phyloP scores from a whole-genome alignment of 1,140 invertebrate species.

The Diplogasteroides magnus region DNA sequence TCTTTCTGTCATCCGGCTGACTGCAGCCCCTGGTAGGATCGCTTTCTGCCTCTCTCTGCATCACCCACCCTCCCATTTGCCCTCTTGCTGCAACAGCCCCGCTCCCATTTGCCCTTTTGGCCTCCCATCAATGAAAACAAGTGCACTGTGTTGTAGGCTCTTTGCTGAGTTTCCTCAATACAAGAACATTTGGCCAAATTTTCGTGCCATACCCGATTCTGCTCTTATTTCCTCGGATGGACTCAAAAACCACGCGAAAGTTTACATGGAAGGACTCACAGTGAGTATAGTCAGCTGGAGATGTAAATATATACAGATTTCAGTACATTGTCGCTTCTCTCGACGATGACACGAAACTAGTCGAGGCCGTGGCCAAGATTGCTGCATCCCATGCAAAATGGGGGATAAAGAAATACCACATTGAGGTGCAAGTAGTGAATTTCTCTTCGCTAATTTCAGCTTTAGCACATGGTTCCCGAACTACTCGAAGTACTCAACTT shows the following conservation, averaged over 20 bases:
- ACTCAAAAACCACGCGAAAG: conserved; percentile 37
- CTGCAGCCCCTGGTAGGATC: neutral
- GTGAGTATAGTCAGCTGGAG: neutral
- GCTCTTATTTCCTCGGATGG: conserved; percentile 36
- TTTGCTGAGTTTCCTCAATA: conserved; percentile 45
- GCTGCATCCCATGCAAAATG: conserved; percentile 41
- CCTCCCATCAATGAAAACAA: too few relatives aligned
- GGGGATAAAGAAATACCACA: conserved; percentile 40
- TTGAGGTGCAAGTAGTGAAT: conserved; percentile 34
- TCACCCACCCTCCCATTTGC: too few relatives aligned
- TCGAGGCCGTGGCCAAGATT: conserved; percentile 27
- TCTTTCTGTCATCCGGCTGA: too few relatives aligned
- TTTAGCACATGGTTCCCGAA: conserved; percentile 38
- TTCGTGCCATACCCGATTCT: conserved; percentile 36
- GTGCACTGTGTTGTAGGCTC: conserved; percentile 35
- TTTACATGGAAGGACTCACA: conserved; percentile 42
- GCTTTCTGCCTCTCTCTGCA: too few relatives aligned
- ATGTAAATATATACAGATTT: neutral
- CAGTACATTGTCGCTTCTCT: conserved; percentile 36
- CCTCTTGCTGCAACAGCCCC: too few relatives aligned
- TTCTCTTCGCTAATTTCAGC: conserved; percentile 2
- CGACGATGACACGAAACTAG: conserved; percentile 37
- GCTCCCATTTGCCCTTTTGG: too few relatives aligned
- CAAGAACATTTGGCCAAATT: conserved; percentile 49
- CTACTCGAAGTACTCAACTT: conserved; percentile 27